Percentiles rank a stretch among this genome's conserved stretches.
These are phyloP conservation scores for Pentamera pediparva DNA, from an alignment of 53 echinoderm and acorn worm species.

Conservation along the genomic window DNA sequence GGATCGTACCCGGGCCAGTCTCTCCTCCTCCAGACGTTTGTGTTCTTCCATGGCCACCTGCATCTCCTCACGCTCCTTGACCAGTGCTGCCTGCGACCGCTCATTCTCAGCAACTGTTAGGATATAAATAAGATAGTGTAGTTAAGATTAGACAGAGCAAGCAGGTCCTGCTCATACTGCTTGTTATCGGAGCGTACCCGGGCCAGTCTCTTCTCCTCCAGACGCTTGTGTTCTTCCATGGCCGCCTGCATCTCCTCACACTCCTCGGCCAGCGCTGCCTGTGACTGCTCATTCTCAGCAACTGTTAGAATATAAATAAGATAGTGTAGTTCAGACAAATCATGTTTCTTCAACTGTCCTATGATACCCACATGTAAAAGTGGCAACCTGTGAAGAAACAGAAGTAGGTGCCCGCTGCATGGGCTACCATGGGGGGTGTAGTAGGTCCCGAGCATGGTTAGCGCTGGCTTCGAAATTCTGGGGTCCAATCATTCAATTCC, in stretches of 20 bases:
- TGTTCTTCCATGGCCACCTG: constrained; percentile 92
- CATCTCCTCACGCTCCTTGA: constrained; percentile 74
- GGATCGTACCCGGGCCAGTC: constrained; percentile 35
- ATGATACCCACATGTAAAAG: no score
- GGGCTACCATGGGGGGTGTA: no score
- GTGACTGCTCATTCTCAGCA: constrained; percentile 63
- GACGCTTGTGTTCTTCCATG: constrained; percentile 87
- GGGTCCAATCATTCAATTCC: no score
- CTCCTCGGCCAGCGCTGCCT: constrained; percentile 60
- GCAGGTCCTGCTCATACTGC: constrained; percentile 67
- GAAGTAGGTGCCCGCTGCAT: no score
- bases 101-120: constrained; percentile 70
- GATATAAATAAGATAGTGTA: not conserved
- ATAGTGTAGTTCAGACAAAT: no score
- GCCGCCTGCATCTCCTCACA: constrained; percentile 85
- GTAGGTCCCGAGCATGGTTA: no score
- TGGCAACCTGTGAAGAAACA: no score
- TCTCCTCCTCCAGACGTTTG: constrained; percentile 87
- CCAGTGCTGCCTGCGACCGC: constrained; percentile 55
- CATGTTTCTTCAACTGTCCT: no score
- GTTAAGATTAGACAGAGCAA: constrained; percentile 19
- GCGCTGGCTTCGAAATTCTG: no score
- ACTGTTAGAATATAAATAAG: constrained; percentile 50
- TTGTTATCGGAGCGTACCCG: constrained; percentile 55
- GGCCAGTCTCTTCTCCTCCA: constrained; percentile 76